Evolutionary conservation across 1,140 invertebrate species (phyloP).

Genomic region (Brachionus paranguensis): DNA sequence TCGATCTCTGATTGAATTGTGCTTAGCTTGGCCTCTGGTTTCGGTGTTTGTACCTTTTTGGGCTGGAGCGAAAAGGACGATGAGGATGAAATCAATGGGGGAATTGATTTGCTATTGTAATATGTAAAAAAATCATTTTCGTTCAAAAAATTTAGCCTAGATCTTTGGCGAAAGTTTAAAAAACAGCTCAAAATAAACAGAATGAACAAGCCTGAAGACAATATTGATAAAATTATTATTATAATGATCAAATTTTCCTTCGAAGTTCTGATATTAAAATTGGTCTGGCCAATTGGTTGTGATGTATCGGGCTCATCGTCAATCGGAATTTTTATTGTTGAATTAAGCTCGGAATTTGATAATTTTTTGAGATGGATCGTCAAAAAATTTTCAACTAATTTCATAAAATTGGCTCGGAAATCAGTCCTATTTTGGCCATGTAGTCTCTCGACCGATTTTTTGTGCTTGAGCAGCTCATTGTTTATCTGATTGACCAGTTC

Average conservation of each 20-base stretch:
- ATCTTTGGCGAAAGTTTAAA: not conserved
- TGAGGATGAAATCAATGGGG: slow-evolving; percentile 5
- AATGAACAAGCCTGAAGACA: not conserved
- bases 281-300: not conserved
- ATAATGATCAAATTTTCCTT: not conserved
- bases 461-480: not conserved
- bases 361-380: slow-evolving; percentile 27
- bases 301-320: not conserved
- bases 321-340: not conserved
- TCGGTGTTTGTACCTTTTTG: not conserved
- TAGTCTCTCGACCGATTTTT: not conserved
- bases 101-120: slow-evolving; percentile 14
- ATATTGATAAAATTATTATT: not conserved
- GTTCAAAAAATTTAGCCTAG: not conserved
- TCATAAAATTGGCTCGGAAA: slow-evolving; percentile 22
- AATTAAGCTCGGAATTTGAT: not conserved
- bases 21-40: not conserved
- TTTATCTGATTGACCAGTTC: not conserved
- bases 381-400: slow-evolving; percentile 39
- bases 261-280: not conserved
- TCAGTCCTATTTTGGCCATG: not conserved
- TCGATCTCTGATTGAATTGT: not conserved
- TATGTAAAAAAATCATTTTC: slow-evolving; percentile 40
- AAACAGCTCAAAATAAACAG: not conserved
- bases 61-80: slow-evolving; percentile 32